Conservation (phyloP, 1,140 invertebrate species). For the Drosophila arawakana region DNA sequence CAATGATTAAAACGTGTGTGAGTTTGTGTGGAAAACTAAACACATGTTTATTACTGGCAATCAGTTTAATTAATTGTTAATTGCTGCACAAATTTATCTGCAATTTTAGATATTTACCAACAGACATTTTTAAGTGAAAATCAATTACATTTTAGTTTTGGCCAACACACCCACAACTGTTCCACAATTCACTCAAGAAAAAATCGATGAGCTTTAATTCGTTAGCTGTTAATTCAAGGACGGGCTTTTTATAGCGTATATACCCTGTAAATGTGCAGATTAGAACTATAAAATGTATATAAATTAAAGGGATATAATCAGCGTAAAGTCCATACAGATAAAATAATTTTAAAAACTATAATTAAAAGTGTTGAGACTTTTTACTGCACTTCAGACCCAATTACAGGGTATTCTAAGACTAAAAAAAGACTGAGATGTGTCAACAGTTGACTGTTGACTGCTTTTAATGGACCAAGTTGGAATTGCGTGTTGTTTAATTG, state of each 20-base stretch:
- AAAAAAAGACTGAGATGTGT: not conserved
- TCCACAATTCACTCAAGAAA: constrained; percentile 5
- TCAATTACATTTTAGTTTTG: not conserved
- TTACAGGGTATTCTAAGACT: not conserved
- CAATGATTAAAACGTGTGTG: not conserved
- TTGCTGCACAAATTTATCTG: constrained; percentile 4
- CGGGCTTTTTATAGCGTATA: not conserved
- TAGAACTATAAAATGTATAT: too few relatives aligned
- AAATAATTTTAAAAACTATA: too few relatives aligned
- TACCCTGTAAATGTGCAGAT: not conserved
- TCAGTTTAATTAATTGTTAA: constrained; percentile 16
- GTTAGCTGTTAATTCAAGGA: constrained; percentile 5
- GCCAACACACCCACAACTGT: constrained; percentile 3
- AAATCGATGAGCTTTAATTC: constrained; percentile 5
- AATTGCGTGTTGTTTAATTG: constrained; percentile 26
- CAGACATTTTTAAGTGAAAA: not conserved
- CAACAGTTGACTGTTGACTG: constrained; percentile 16
- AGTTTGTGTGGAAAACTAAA: not conserved
- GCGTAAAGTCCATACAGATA: too few relatives aligned
- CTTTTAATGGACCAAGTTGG: constrained; percentile 13
- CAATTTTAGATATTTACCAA: constrained; percentile 2
- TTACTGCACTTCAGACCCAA: not conserved
- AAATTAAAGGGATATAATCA: too few relatives aligned
- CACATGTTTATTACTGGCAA: constrained; percentile 8
- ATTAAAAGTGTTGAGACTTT: too few relatives aligned